A percentile compares a stretch with the other conserved stretches of the same genome.
Conservation (phyloP, 2,113 vertebrate genomes). For the Pao palembangensis region DNA sequence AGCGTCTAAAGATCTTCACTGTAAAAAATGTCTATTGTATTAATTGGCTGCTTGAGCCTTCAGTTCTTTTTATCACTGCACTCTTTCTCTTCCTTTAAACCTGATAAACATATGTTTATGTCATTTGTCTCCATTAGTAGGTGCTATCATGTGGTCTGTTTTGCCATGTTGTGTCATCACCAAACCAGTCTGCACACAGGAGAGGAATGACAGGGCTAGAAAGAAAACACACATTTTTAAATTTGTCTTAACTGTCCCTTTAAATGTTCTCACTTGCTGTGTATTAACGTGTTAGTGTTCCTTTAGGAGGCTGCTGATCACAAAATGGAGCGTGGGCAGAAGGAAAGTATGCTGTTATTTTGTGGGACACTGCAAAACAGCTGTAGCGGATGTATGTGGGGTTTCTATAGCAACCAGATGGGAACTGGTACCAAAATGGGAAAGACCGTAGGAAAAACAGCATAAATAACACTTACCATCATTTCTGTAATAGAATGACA, state of each 20-base stretch:
- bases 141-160: no score
- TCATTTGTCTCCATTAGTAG: no score
- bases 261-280: constrained; percentile 10
- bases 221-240: no score
- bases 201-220: no score
- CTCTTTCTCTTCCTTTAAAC: no score
- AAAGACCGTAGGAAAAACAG: neutral
- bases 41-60: no score
- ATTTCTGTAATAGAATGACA: constrained; percentile 1
- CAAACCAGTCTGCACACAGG: no score
- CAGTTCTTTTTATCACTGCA: no score
- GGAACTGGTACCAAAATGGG: constrained; percentile 16
- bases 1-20: constrained; percentile 18
- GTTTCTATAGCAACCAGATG: constrained; percentile 68
- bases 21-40: no score
- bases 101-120: no score
- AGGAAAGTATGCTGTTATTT: constrained; percentile 42
- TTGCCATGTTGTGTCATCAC: no score
- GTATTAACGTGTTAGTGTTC: constrained; percentile 12
- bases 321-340: constrained; percentile 23
- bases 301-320: constrained; percentile 1
- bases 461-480: constrained; percentile 13
- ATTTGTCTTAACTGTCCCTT: neutral
- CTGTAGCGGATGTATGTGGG: constrained; percentile 57
- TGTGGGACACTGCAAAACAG: constrained; percentile 62